Percentiles rank a stretch among this genome's conserved stretches.
Evolutionary conservation across 2,797 vertebrate genomes (phyloP).

Genomic region (Leptatherina wallacei): DNA sequence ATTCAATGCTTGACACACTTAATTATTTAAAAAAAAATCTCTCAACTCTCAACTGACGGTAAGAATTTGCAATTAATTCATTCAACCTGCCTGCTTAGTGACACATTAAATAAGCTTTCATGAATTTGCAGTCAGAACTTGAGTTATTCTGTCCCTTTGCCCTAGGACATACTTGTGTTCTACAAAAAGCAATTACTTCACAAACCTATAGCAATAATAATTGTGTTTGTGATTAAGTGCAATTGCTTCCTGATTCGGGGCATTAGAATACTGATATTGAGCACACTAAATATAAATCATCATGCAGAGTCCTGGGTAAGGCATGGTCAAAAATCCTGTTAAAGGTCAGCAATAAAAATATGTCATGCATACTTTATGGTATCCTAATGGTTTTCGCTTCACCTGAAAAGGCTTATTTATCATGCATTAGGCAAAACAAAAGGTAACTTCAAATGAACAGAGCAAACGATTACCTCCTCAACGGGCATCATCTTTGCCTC

Average conservation of each 20-base stretch:
- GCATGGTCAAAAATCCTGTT: neutral
- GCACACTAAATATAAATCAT: constrained; percentile 14
- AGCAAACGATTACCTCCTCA: constrained; percentile 60
- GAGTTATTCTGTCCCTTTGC: constrained; percentile 17
- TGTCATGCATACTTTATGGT: constrained; percentile 1
- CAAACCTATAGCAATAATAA: constrained; percentile 56
- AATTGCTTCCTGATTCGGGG: constrained; percentile 52
- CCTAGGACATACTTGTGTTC: constrained; percentile 42
- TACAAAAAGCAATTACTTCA: constrained; percentile 66
- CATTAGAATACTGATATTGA: constrained; percentile 31
- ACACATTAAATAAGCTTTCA: too few species aligned
- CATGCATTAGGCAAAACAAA: constrained; percentile 27
- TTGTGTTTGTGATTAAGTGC: constrained; percentile 59
- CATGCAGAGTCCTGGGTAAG: too few species aligned
- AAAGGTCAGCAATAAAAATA: constrained; percentile 10
- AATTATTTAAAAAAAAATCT: too few species aligned
- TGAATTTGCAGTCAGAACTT: too few species aligned
- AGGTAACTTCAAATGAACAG: constrained; percentile 43
- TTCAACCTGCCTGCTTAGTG: too few species aligned
- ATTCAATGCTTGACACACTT: too few species aligned
- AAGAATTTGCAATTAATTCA: too few species aligned
- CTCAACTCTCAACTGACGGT: too few species aligned
- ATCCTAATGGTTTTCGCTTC: constrained; percentile 4
- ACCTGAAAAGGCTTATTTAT: constrained; percentile 27
- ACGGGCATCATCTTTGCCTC: constrained; percentile 40